Base-by-base conservation (phyloP, 1,140 invertebrate genomes). In the Drosophila melanica region DNA sequence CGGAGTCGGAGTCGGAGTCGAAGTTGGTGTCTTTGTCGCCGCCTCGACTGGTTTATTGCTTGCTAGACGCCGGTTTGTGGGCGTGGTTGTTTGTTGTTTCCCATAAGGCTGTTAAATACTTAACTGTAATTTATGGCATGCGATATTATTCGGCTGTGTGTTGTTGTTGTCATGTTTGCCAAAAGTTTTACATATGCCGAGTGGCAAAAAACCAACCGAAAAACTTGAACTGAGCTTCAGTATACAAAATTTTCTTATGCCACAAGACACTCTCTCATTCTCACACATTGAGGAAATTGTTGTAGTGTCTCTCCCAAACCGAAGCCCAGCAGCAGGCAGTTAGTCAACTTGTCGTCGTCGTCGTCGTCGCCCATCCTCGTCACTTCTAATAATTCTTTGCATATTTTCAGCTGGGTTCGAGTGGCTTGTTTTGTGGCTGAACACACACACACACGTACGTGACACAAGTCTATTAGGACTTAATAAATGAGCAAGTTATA, bases 61-160 rank as follows among this genome's bases (percentile, higher is more conserved):
- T 57, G 50, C 51, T 51, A 20, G 62, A 20, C 30, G 73, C 48
- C 45, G 66, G 50, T 35, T 58, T 44, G 59, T 63, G 67, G 81
- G 81, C 81, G 81, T 86, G 70, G 12, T 68, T 20, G 42, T 60
- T 73, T 60, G 42, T 67, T 65, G 70, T 75, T 65, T 75, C 47
- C 75, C 51, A 78, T 81, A 87, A 86, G 81, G 79, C 82, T 86
- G 82, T 87, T 86, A 86, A 86, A 87, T 86, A 82, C 82, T 87
- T 87, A 86, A 87, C 70, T 81, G 81, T 86, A 81, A 86, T 86
- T 86, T 86, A 86, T 86, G 82, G 81, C 81, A 87, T 87, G 82
- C 82, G 82, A 86, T 86, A 87, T 87, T 86, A 81, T 75, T 87
- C 65, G 75, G 70, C 59, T 87, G 79, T 72, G 78, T 77, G 33